Evolutionary conservation across 1,140 invertebrate genomes (phyloP), one percentile per base, ranked within the genome.

Genomic region (Adoxophyes honmai): DNA sequence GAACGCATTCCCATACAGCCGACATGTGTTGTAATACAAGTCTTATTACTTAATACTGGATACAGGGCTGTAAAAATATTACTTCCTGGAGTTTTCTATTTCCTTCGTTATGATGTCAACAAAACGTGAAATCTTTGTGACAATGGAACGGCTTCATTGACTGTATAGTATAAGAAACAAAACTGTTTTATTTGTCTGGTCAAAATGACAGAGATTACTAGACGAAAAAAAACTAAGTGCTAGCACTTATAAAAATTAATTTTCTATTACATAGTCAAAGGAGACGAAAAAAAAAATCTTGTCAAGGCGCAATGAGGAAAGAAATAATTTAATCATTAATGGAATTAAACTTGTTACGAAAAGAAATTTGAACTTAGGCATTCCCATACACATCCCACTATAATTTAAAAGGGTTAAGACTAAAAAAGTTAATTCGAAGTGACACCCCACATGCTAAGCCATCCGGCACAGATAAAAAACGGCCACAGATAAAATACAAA

Each of bases 381-480:
- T 83, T 81, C 80, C 77, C 80, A 85, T 76, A 74, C 72, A 75
- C 72, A 78, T 68, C 48, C 69, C 66, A 70, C 64, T 73, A 78
- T 79, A 83, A 80, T 81, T 80, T 78, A 71, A 81, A 82, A 79
- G 75, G 78, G 76, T 77, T 81, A 74, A 78, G 64, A 75, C 59
- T 75, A 85, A 82, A 85, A 77, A 73, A 66, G 69, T 81, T 83
- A 73, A 83, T 81, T 81, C 75, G 71, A 78, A 79, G 77, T 81
- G 75, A 81, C 80, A 83, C 73, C 74, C 71, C 81, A 87, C 68
- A 81, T 84, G 80, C 77, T 75, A 55, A 78, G 62, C 64, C 76
- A 82, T 82, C 79, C 81, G 82, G 73, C 61, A 66, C 66, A 66
- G 59, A 70, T 65, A 69, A 64, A 65, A 67, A 72, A 66, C 74